These are phyloP conservation scores for Ahaetulla prasina DNA, from an alignment of 2,113 vertebrate genomes.

Conservation along the genomic window DNA sequence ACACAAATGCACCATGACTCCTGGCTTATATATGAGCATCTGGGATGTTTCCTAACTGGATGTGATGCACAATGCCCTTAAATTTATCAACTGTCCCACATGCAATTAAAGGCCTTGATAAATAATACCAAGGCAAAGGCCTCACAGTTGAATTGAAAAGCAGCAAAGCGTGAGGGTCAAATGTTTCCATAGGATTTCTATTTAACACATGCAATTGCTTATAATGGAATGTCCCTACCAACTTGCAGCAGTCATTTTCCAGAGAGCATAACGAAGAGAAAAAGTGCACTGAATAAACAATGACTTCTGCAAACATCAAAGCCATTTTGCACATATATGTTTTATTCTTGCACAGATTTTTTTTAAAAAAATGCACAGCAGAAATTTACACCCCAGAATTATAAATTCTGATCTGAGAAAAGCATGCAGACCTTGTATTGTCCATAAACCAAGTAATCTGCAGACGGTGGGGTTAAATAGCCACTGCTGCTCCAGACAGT, in stretches of 20 bases:
- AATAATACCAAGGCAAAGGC: slow-evolving; percentile 54
- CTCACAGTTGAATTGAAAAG: slow-evolving; percentile 46
- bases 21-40: slow-evolving; percentile 50
- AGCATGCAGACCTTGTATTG: slow-evolving; percentile 30
- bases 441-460: slow-evolving; percentile 40
- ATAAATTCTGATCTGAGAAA: slow-evolving; percentile 23
- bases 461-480: slow-evolving; percentile 51
- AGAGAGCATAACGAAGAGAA: not conserved
- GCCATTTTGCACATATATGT: slow-evolving; percentile 12
- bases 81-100: slow-evolving; percentile 46
- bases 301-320: not conserved
- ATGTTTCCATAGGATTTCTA: slow-evolving; percentile 52
- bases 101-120: slow-evolving; percentile 55
- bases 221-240: slow-evolving; percentile 47
- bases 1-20: slow-evolving; percentile 61
- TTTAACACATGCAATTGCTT: slow-evolving; percentile 47
- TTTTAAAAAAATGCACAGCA: slow-evolving; percentile 29
- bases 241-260: slow-evolving; percentile 6
- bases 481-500: slow-evolving; percentile 51
- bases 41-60: slow-evolving; percentile 58
- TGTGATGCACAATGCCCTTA: slow-evolving; percentile 9
- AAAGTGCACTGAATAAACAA: not conserved
- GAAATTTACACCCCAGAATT: not conserved
- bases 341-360: slow-evolving; percentile 2
- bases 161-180: slow-evolving; percentile 59